Percentiles rank a stretch among this genome's conserved stretches.
phyloP scores from a whole-genome alignment of 1,140 invertebrate species.

The Euura saliciscinereae region DNA sequence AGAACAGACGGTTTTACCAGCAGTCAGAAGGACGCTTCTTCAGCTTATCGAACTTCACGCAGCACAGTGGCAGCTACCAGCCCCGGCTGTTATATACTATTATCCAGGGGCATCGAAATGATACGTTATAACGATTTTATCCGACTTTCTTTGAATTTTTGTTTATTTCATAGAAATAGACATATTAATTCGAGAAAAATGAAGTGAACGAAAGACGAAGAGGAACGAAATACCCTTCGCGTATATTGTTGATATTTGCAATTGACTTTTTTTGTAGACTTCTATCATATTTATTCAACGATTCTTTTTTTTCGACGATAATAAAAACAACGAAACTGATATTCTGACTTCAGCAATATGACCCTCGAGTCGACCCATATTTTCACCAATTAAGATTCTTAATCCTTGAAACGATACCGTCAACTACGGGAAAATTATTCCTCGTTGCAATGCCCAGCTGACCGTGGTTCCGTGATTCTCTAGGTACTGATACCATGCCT shows the following conservation, averaged over 20 bases:
- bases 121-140: no score
- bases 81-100: constrained; percentile 87
- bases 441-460: not conserved
- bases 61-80: constrained; percentile 86
- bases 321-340: not conserved
- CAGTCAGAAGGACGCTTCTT: constrained; percentile 79
- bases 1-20: constrained; percentile 67
- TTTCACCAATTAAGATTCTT: not conserved
- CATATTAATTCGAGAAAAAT: not conserved
- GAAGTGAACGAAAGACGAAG: not conserved
- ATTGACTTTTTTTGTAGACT: no score
- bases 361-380: no score
- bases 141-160: not conserved
- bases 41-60: constrained; percentile 89
- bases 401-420: not conserved
- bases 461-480: not conserved
- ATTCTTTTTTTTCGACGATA: no score
- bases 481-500: no score
- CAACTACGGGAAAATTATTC: not conserved
- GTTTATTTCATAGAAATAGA: not conserved
- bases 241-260: no score
- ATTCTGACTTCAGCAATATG: no score
- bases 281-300: no score
- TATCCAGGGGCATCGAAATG: constrained; percentile 67
- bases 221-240: not conserved